Percentiles rank a stretch among this genome's conserved stretches.
Conservation (phyloP, 2,888 invertebrate species). For the Bibio marci region DNA sequence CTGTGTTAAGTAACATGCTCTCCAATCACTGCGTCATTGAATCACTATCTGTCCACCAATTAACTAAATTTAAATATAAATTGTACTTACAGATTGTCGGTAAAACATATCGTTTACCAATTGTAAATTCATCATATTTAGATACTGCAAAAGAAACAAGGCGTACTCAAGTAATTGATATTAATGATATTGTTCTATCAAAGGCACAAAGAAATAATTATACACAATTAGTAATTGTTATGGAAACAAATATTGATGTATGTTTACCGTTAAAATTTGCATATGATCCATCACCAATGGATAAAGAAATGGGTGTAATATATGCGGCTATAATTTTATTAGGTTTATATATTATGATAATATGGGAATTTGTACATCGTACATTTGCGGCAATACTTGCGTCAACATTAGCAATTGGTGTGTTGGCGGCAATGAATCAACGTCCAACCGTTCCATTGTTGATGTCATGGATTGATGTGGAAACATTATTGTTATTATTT, state of each 20-base stretch:
- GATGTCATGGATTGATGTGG: slow-evolving; percentile 60
- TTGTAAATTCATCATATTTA: slow-evolving; percentile 21
- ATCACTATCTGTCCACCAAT: no score
- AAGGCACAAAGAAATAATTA: slow-evolving; percentile 2
- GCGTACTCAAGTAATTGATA: slow-evolving; percentile 21
- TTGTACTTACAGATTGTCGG: slow-evolving; percentile 5
- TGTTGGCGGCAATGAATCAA: slow-evolving; percentile 45
- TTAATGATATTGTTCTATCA: slow-evolving; percentile 11
- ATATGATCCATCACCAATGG: slow-evolving; percentile 46
- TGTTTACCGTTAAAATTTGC: slow-evolving; percentile 32
- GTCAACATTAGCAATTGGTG: slow-evolving; percentile 50
- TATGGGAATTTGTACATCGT: slow-evolving; percentile 53
- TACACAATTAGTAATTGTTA: slow-evolving; percentile 17
- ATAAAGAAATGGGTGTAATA: slow-evolving; percentile 45
- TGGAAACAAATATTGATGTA: slow-evolving; percentile 19
- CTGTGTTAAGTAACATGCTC: no score
- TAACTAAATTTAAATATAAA: no score
- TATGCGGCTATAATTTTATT: slow-evolving; percentile 53
- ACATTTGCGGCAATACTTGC: slow-evolving; percentile 59
- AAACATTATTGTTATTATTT: slow-evolving; percentile 48
- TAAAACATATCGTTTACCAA: slow-evolving; percentile 19
- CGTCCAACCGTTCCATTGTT: slow-evolving; percentile 50
- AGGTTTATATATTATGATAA: slow-evolving; percentile 63
- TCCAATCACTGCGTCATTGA: no score
- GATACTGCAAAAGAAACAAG: slow-evolving; percentile 31